phyloP scores from a whole-genome alignment of 2,113 vertebrate species.

The Mastomys natalensis region DNA sequence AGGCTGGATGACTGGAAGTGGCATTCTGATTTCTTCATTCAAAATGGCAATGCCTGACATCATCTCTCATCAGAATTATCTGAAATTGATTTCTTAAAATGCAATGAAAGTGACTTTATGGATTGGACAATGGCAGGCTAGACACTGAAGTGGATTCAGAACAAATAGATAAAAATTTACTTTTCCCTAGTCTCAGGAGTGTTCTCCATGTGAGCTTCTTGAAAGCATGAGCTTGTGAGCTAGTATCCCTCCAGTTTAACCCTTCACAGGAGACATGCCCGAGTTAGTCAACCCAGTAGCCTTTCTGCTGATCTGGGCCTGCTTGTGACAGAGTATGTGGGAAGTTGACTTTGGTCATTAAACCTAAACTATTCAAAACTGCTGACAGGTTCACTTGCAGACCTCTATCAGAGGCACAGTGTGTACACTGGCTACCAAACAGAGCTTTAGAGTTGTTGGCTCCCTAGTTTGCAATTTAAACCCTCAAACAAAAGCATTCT shows the following conservation, averaged over 20 bases:
- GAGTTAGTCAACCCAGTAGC: background rate
- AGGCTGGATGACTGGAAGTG: conserved; percentile 60
- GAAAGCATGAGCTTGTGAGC: background rate
- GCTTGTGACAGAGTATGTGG: conserved; percentile 52
- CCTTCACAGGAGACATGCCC: background rate
- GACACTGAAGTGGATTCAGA: conserved; percentile 46
- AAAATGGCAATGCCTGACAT: conserved; percentile 67
- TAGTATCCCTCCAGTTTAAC: background rate
- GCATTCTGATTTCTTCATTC: conserved; percentile 73
- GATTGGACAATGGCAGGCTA: conserved; percentile 52
- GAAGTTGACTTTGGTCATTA: conserved; percentile 70
- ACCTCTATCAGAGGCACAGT: conserved; percentile 28
- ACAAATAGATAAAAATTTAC: conserved; percentile 67
- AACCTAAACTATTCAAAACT: conserved; percentile 62
- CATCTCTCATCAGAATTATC: conserved; percentile 74
- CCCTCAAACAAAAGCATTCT: conserved; percentile 65
- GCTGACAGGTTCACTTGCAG: conserved; percentile 64
- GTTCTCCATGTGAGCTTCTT: background rate
- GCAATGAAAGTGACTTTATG: conserved; percentile 71
- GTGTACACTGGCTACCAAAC: conserved; percentile 24
- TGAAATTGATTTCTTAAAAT: conserved; percentile 80
- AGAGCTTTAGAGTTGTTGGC: conserved; percentile 47
- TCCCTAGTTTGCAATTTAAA: conserved; percentile 71
- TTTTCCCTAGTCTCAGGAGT: conserved; percentile 53
- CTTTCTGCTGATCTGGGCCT: conserved; percentile 37